A percentile compares a stretch with the other conserved stretches of the same genome.
Conservation (phyloP, 2,797 vertebrate species). For the Malacoctenus gilli region DNA sequence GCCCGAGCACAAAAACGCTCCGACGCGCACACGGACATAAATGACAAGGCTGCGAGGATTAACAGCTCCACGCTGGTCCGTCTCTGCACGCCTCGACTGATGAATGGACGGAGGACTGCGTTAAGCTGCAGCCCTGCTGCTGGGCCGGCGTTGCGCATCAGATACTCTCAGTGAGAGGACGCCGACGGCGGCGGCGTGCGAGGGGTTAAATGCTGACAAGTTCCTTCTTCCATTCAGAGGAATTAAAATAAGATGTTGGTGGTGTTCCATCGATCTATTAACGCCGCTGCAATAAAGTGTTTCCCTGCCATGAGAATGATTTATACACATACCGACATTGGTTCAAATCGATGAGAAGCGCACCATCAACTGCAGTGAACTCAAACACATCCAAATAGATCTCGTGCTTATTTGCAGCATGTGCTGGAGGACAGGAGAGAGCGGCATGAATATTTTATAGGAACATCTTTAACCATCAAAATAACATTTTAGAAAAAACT, state of each 20-base stretch:
- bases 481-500: not conserved
- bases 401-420: slow-evolving; percentile 2
- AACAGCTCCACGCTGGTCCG: slow-evolving; percentile 16
- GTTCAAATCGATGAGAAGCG: slow-evolving; percentile 1
- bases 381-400: slow-evolving; percentile 2
- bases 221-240: slow-evolving; percentile 17
- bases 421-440: slow-evolving; percentile 3
- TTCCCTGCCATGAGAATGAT: slow-evolving; percentile 6
- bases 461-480: not conserved
- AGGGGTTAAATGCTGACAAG: slow-evolving; percentile 5
- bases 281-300: slow-evolving; percentile 20
- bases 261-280: not conserved
- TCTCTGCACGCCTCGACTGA: no score
- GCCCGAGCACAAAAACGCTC: slow-evolving; percentile 8
- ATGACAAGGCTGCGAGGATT: slow-evolving; percentile 45
- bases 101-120: no score
- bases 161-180: slow-evolving; percentile 31
- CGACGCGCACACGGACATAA: slow-evolving; percentile 44
- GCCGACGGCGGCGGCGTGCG: slow-evolving; percentile 35
- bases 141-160: no score
- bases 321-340: slow-evolving; percentile 2
- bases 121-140: no score
- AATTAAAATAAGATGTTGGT: slow-evolving; percentile 10
- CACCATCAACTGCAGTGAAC: slow-evolving; percentile 3
- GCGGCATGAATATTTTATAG: slow-evolving; percentile 1